A percentile compares a stretch with the other conserved stretches of the same genome.
These are phyloP conservation scores for Chrysolina oricalcia DNA, from an alignment of 2,888 invertebrate species.

Conservation along the genomic window DNA sequence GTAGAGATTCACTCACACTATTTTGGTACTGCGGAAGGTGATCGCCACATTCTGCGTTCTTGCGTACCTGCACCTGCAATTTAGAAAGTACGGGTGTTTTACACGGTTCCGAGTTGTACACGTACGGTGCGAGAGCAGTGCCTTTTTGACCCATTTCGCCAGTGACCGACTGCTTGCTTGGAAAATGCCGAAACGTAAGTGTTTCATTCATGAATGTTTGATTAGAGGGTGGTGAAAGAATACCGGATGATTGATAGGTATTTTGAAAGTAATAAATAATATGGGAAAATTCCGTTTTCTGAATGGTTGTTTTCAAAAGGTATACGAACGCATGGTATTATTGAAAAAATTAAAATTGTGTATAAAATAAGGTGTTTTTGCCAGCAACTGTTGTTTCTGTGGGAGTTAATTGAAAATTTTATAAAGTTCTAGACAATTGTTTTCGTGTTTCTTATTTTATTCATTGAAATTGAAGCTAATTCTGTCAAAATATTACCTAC, in stretches of 20 bases:
- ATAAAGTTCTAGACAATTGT: too few species aligned
- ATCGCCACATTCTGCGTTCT: neutral
- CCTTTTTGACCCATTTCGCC: neutral
- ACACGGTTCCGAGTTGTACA: neutral
- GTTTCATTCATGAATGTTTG: neutral
- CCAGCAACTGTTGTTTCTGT: too few species aligned
- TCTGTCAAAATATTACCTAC: too few species aligned
- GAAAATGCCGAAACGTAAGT: constrained; percentile 33
- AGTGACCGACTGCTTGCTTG: neutral
- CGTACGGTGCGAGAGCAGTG: neutral
- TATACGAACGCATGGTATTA: too few species aligned
- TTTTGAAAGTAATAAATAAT: neutral
- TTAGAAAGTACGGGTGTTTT: neutral
- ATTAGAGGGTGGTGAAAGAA: neutral
- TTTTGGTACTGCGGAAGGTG: constrained; percentile 22
- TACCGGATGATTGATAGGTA: neutral
- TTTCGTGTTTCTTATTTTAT: too few species aligned
- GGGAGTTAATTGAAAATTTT: too few species aligned
- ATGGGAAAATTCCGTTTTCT: neutral
- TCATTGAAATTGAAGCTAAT: too few species aligned
- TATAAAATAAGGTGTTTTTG: too few species aligned
- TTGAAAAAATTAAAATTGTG: too few species aligned
- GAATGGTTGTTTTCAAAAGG: too few species aligned
- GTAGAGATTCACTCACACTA: constrained; percentile 26
- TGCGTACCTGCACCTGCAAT: neutral